phyloP scores from a whole-genome alignment of 2,888 invertebrate genomes.

The Sylvicola fuscatus region DNA sequence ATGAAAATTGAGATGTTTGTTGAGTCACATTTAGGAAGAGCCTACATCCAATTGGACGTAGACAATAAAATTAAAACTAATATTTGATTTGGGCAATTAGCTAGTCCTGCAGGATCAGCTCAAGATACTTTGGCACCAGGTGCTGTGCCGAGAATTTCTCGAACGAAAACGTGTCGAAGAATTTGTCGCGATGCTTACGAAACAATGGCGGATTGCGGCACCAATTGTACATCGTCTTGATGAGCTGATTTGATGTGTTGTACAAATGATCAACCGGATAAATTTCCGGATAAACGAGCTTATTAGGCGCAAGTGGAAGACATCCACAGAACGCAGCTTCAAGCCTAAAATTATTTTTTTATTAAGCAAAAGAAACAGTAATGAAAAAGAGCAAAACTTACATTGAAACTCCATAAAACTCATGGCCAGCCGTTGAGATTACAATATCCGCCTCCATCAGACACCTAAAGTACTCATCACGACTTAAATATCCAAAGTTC shows the following conservation, averaged over 20 bases:
- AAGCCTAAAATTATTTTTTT: conserved; percentile 27
- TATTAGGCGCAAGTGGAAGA: conserved; percentile 44
- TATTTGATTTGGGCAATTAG: too few species aligned
- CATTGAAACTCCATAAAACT: conserved; percentile 60
- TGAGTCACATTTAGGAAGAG: too few species aligned
- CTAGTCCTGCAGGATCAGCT: conserved; percentile 6
- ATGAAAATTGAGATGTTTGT: too few species aligned
- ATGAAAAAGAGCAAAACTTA: conserved; percentile 18
- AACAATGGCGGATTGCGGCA: conserved; percentile 27
- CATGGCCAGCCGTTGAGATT: conserved; percentile 51
- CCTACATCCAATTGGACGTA: too few species aligned
- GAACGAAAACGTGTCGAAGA: conserved; percentile 22
- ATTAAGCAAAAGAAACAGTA: conserved; percentile 3
- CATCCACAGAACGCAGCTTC: conserved; percentile 51
- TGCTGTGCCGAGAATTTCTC: conserved; percentile 22
- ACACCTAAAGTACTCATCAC: conserved; percentile 34
- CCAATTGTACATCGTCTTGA: conserved; percentile 30
- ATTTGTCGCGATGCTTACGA: conserved; percentile 18
- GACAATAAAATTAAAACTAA: too few species aligned
- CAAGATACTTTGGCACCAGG: conserved; percentile 23
- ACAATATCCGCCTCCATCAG: conserved; percentile 38
- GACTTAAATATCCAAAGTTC: conserved; percentile 37
- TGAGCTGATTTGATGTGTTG: conserved; percentile 33
- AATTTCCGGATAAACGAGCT: conserved; percentile 51
- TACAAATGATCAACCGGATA: conserved; percentile 40